A percentile compares a stretch with the other conserved stretches of the same genome.
phyloP scores from a whole-genome alignment of 2,888 invertebrate species.

The Torymus auratus region DNA sequence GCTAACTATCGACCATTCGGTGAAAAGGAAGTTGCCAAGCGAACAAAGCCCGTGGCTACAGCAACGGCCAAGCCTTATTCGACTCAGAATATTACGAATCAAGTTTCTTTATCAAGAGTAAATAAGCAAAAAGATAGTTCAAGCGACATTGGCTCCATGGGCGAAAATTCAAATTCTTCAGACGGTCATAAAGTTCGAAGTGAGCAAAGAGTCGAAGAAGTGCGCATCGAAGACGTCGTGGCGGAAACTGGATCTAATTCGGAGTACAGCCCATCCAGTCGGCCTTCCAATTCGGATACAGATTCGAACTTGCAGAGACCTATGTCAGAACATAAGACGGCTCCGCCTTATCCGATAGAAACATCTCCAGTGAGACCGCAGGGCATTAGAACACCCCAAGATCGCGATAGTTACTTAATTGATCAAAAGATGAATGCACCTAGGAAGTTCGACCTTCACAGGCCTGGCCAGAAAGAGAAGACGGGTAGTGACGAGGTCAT shows the following conservation, averaged over 20 bases:
- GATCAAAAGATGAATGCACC: slow-evolving; percentile 28
- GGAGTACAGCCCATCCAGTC: slow-evolving; percentile 70
- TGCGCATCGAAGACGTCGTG: slow-evolving; percentile 73
- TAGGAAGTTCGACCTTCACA: slow-evolving; percentile 44
- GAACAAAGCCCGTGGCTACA: slow-evolving; percentile 70
- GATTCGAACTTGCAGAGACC: slow-evolving; percentile 68
- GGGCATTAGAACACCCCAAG: slow-evolving; percentile 20
- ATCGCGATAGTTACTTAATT: slow-evolving; percentile 33
- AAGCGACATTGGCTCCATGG: slow-evolving; percentile 69
- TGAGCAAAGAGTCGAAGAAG: slow-evolving; percentile 74
- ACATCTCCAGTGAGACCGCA: slow-evolving; percentile 38
- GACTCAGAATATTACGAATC: slow-evolving; percentile 71
- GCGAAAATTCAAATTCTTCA: slow-evolving; percentile 75
- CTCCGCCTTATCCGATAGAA: slow-evolving; percentile 25
- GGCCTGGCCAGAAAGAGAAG: slow-evolving; percentile 63
- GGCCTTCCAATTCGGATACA: slow-evolving; percentile 67
- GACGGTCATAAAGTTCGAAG: slow-evolving; percentile 70
- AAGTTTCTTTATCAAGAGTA: slow-evolving; percentile 72
- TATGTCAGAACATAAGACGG: slow-evolving; percentile 62
- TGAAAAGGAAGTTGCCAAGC: slow-evolving; percentile 70
- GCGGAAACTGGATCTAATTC: slow-evolving; percentile 72
- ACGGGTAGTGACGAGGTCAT: slow-evolving; percentile 67
- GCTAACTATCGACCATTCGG: slow-evolving; percentile 71
- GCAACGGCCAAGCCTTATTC: slow-evolving; percentile 73
- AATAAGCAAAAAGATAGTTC: slow-evolving; percentile 66